phyloP scores from a whole-genome alignment of 37 sponge, comb jelly and placozoan species.

The Haliclona indistincta region DNA sequence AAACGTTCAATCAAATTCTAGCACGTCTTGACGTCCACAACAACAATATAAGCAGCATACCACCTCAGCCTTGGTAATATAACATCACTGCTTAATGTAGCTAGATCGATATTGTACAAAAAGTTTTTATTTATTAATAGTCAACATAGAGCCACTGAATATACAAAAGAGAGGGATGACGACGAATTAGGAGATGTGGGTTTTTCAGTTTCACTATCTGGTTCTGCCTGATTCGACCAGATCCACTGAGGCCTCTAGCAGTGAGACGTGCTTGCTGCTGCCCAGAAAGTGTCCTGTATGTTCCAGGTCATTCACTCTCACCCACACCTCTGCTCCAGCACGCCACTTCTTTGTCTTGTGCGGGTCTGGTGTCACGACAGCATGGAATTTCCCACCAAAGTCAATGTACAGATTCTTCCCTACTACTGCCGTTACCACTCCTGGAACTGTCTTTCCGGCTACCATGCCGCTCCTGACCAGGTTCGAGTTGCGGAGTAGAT shows the following conservation, averaged over 20 bases:
- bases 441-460: conserved; percentile 43
- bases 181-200: background rate
- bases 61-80: no score
- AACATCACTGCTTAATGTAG: no score
- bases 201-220: no score
- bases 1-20: no score
- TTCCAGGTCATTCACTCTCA: conserved; percentile 55
- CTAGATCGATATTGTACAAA: no score
- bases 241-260: conserved; percentile 56
- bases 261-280: conserved; percentile 34
- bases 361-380: conserved; percentile 36
- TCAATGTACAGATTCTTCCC: conserved; percentile 65
- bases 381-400: conserved; percentile 82
- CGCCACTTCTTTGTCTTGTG: background rate
- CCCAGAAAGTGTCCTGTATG: conserved; percentile 61
- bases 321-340: conserved; percentile 33
- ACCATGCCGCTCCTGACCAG: conserved; percentile 1
- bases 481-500: background rate
- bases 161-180: background rate
- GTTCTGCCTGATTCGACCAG: conserved; percentile 28
- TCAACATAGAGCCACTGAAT: background rate
- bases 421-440: conserved; percentile 51
- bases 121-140: no score
- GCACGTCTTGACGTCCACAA: no score
- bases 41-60: no score